Evolutionary conservation across 2,113 vertebrate species (phyloP).

Genomic region (Bolborhynchus lineola): DNA sequence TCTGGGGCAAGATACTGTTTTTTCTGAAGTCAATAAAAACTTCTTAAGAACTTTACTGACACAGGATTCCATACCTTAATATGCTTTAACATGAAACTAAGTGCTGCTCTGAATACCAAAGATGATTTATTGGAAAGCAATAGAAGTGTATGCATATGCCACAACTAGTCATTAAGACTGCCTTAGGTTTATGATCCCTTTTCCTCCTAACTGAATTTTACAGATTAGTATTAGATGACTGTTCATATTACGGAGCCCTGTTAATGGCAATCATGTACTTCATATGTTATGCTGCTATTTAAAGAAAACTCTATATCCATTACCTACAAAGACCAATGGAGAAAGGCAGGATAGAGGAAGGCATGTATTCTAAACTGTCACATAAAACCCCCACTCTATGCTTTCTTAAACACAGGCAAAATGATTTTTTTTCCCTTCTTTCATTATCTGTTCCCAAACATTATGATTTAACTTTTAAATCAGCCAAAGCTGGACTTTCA

Average conservation of each 20-base stretch:
- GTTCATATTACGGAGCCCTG: neutral
- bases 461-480: neutral
- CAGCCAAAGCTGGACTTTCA: neutral
- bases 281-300: neutral
- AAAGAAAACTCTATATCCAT: neutral
- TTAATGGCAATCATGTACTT: neutral
- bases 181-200: neutral
- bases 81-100: neutral
- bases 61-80: neutral
- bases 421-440: neutral
- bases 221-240: neutral
- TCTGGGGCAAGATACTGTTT: neutral
- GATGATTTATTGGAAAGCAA: conserved; percentile 46
- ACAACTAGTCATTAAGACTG: neutral
- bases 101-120: neutral
- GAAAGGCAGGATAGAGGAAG: neutral
- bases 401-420: neutral
- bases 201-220: conserved; percentile 13
- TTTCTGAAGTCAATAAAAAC: neutral
- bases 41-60: neutral
- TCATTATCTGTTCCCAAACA: neutral
- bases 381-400: neutral
- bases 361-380: neutral
- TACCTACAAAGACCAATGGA: neutral
- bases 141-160: neutral